Conservation (phyloP, 2,888 invertebrate genomes). For the Platycnemis pennipes region DNA sequence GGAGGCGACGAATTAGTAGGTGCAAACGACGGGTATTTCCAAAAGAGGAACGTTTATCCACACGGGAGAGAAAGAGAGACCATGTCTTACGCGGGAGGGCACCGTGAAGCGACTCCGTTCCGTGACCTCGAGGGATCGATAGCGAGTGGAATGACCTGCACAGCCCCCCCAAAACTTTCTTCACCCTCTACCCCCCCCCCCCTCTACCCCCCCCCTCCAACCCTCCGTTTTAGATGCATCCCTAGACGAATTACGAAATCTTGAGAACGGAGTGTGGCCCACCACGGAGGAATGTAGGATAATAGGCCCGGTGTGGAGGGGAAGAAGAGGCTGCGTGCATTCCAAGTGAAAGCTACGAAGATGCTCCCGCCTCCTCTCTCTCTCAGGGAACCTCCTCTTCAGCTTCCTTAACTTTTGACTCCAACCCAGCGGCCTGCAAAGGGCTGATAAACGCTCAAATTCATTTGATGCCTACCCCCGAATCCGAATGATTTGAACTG, state of each 20-base stretch:
- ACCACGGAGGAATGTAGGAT: background rate
- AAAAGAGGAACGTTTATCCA: too few species aligned
- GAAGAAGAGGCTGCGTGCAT: background rate
- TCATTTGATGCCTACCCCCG: too few species aligned
- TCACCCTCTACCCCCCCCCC: background rate
- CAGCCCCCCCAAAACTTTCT: background rate
- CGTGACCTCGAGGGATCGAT: slow-evolving; percentile 9
- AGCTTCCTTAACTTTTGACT: too few species aligned
- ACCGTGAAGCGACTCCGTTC: background rate
- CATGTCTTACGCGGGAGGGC: too few species aligned
- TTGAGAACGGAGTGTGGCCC: background rate
- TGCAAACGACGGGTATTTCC: too few species aligned
- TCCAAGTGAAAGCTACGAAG: background rate
- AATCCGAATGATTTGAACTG: too few species aligned
- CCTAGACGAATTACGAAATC: background rate
- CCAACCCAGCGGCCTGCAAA: too few species aligned
- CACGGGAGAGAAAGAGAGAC: background rate
- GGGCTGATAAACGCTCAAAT: too few species aligned
- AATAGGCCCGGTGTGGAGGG: background rate
- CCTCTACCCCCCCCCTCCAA: background rate
- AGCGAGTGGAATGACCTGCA: background rate
- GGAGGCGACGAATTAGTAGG: too few species aligned
- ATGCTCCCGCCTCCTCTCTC: background rate
- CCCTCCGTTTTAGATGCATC: background rate
- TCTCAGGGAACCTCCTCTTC: background rate